These are phyloP conservation scores for Chelonus formosanus DNA, from an alignment of 2,888 invertebrate species.

Conservation along the genomic window DNA sequence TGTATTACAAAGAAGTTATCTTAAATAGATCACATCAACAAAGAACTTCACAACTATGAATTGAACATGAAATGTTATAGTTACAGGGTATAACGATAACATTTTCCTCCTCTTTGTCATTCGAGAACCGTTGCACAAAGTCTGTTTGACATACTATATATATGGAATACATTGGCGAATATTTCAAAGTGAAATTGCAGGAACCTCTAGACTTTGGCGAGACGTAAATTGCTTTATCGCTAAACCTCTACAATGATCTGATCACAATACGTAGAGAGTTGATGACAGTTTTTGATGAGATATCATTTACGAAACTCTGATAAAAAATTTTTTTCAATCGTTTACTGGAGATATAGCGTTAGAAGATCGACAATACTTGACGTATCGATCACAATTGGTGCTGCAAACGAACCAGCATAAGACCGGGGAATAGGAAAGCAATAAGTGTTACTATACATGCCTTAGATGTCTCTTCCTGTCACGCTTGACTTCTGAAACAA, in stretches of 20 bases:
- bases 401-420: slow-evolving; percentile 19
- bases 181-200: slow-evolving; percentile 5
- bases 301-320: too few species aligned
- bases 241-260: slow-evolving; percentile 22
- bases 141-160: background rate
- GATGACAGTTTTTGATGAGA: slow-evolving; percentile 15
- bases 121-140: slow-evolving; percentile 11
- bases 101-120: slow-evolving; percentile 13
- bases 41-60: background rate
- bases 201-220: slow-evolving; percentile 12
- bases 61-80: slow-evolving; percentile 28
- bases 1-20: too few species aligned
- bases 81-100: slow-evolving; percentile 18
- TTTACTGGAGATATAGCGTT: too few species aligned
- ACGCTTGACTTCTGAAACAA: slow-evolving; percentile 21
- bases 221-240: slow-evolving; percentile 38
- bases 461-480: slow-evolving; percentile 19
- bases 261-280: slow-evolving; percentile 15
- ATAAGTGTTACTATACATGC: slow-evolving; percentile 11
- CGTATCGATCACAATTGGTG: slow-evolving; percentile 25
- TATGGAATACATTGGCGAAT: background rate
- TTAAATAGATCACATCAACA: background rate
- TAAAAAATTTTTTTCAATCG: too few species aligned
- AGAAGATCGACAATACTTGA: slow-evolving; percentile 16
- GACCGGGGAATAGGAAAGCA: slow-evolving; percentile 5